Conservation (phyloP, 1,140 invertebrate species). For the Temnothorax nylanderi region DNA sequence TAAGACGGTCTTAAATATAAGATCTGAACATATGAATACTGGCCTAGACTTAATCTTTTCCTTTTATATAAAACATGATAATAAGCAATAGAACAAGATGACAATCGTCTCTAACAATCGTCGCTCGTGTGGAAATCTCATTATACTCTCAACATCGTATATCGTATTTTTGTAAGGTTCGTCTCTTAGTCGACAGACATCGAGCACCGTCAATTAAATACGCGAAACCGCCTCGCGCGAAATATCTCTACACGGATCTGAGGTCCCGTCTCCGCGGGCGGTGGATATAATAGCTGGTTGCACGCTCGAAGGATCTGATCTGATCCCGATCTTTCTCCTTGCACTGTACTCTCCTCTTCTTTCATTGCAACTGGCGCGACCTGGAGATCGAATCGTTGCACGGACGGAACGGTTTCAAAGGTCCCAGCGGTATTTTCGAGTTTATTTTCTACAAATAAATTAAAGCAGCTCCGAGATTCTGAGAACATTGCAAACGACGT, state of each 20-base stretch:
- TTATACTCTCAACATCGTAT: constrained; percentile 5
- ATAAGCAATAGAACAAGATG: background rate
- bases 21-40: too few relatives aligned
- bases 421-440: constrained; percentile 4
- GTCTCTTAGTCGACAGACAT: background rate
- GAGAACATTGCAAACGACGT: background rate
- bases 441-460: constrained; percentile 17
- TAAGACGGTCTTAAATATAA: too few relatives aligned
- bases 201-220: constrained; percentile 38
- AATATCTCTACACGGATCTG: constrained; percentile 45
- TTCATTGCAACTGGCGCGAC: background rate
- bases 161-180: background rate
- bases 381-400: constrained; percentile 38
- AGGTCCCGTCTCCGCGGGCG: background rate
- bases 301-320: constrained; percentile 56
- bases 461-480: background rate
- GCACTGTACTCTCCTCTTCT: background rate
- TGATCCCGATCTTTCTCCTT: constrained; percentile 33
- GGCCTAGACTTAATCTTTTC: background rate
- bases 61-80: background rate
- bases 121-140: constrained; percentile 14
- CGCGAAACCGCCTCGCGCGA: background rate
- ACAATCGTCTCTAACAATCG: background rate
- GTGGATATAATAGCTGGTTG: constrained; percentile 34
- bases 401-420: constrained; percentile 34